Base-by-base conservation (phyloP, 2,113 vertebrate species). In the Anolis sagrei region DNA sequence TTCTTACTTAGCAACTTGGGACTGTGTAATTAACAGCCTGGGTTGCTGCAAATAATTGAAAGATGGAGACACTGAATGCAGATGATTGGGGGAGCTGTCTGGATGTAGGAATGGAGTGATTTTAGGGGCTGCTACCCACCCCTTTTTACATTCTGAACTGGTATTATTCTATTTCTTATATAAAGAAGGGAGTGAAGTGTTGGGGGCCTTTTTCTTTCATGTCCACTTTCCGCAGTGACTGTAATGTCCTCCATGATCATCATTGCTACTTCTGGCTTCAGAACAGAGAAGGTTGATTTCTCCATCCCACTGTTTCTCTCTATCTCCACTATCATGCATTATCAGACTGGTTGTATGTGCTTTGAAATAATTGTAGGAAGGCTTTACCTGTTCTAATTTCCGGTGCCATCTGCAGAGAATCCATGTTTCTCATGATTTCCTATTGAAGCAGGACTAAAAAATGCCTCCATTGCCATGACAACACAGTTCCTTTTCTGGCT, bases 11-110 rank as follows among this genome's bases (percentile, higher is more conserved):
- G 93, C 94, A 91, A 88, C 94, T 93, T 90, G 90, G 93, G 95
- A 94, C 93, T 92, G 66, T 93, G 90, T 95, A 95, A 95, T 95
- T 95, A 96, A 93, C 94, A 95, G 92, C 93, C 93, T 94, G 91
- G 95, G 92, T 94, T 95, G 93, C 86, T 92, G 93, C 95, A 94
- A 96, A 94, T 95, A 95, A 95, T 95, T 94, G 94, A 95, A 96
- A 91, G 64, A 62, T 92, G 89, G 88, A 79, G 72, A 62, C 91
- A 88, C 89, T 86, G 90, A 93, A 93, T 19, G 39, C 66, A 89
- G 81, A 83, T 88, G 87, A 68, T 81, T 87, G 90, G 85, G 69
- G 87, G 86, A 91, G 48, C 58, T 82, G 88, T 89, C 85, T 88
- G 89, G 89, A 89, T 73, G 79, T 70, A 1, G 77, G 34, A 86